Percentiles rank a stretch among this genome's conserved stretches.
Conservation (phyloP, 2,888 invertebrate species). For the Digitonthophagus gazella region DNA sequence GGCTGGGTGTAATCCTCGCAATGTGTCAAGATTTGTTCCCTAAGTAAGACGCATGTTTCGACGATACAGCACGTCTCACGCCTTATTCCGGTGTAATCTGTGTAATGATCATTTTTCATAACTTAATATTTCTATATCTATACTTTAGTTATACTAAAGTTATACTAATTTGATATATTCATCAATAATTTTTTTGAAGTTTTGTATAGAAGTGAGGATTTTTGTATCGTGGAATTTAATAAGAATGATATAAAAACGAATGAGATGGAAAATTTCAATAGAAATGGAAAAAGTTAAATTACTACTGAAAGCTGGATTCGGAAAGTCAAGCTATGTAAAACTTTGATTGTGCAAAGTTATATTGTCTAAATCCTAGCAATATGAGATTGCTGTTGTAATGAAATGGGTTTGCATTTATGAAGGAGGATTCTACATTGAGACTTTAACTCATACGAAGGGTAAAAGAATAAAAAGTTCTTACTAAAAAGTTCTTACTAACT, state of each 20-base stretch:
- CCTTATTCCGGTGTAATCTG: background rate
- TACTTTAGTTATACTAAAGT: background rate
- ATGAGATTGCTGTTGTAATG: background rate
- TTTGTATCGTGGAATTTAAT: no score
- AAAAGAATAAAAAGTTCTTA: no score
- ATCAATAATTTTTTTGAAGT: background rate
- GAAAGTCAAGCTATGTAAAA: background rate
- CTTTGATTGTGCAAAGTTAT: background rate
- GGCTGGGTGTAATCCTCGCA: background rate
- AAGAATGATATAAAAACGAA: no score
- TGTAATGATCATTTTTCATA: background rate
- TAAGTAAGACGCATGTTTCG: constrained; percentile 4
- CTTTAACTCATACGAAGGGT: no score
- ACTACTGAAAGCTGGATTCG: background rate
- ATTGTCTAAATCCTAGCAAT: background rate
- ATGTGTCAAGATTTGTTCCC: constrained; percentile 6
- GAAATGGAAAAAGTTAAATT: background rate
- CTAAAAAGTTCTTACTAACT: no score
- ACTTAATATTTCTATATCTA: background rate
- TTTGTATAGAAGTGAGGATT: no score
- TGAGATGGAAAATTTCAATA: no score
- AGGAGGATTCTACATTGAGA: no score
- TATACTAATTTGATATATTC: background rate
- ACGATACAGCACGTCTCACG: background rate
- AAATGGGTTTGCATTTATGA: background rate